These are phyloP conservation scores for Papilio aristodemus DNA, from an alignment of 1,140 invertebrate species.

Conservation along the genomic window DNA sequence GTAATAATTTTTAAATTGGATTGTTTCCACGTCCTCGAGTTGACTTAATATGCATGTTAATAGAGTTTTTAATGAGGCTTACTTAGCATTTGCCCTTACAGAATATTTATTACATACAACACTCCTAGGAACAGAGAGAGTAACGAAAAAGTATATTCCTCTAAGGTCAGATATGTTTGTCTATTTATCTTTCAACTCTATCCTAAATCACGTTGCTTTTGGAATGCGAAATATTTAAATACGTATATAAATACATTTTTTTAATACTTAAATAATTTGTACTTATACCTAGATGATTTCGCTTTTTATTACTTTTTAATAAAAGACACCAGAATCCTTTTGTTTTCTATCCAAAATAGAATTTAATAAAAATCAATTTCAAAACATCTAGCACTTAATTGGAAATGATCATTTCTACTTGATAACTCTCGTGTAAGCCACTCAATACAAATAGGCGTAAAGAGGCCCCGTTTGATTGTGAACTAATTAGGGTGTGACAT, in stretches of 20 bases:
- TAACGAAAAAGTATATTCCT: no score
- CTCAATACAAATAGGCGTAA: slow-evolving; percentile 51
- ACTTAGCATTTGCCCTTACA: not conserved
- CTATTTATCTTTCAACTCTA: not conserved
- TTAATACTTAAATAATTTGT: no score
- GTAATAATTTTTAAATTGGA: slow-evolving; percentile 15
- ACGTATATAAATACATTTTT: no score
- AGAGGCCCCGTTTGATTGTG: slow-evolving; percentile 59
- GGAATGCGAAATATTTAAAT: no score
- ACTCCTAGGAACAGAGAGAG: no score
- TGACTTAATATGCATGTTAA: slow-evolving; percentile 7
- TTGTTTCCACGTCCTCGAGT: not conserved
- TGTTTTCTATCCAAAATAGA: no score
- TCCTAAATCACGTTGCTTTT: not conserved
- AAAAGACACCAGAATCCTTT: no score
- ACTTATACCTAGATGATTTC: no score
- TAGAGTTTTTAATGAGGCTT: slow-evolving; percentile 3
- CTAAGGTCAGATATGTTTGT: no score
- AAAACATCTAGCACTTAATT: not conserved
- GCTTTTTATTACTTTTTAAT: no score
- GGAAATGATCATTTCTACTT: slow-evolving; percentile 3
- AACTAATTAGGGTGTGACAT: slow-evolving; percentile 60
- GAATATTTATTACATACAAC: no score
- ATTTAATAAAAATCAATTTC: not conserved
- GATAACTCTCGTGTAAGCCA: slow-evolving; percentile 49